phyloP scores from a whole-genome alignment of 2,888 invertebrate species.

The Andrena bucephala region DNA sequence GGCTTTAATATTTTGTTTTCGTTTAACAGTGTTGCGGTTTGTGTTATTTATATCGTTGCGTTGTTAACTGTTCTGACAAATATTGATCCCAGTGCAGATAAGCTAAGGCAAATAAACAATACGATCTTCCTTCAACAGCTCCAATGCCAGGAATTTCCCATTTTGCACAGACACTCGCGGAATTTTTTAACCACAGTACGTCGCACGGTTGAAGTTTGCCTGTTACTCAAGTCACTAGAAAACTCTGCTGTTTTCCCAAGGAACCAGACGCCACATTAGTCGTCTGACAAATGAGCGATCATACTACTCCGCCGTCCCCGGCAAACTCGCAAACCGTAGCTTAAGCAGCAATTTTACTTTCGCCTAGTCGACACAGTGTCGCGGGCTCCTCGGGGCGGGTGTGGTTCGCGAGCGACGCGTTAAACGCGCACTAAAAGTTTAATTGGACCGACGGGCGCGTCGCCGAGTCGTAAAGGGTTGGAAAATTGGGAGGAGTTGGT shows the following conservation, averaged over 20 bases:
- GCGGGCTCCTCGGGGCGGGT: background rate
- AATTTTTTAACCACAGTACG: too few relatives aligned
- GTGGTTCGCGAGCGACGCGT: conserved; percentile 8
- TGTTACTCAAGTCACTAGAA: too few relatives aligned
- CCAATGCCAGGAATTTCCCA: too few relatives aligned
- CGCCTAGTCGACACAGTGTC: background rate
- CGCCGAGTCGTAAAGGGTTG: conserved; percentile 55
- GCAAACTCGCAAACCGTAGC: too few relatives aligned
- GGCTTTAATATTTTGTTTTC: conserved; percentile 21
- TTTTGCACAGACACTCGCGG: too few relatives aligned
- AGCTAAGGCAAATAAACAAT: too few relatives aligned
- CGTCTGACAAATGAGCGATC: too few relatives aligned
- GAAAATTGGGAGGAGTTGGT: conserved; percentile 65
- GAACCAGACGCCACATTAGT: too few relatives aligned
- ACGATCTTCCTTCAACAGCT: too few relatives aligned
- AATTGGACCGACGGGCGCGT: conserved; percentile 54
- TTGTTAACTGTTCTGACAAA: conserved; percentile 7
- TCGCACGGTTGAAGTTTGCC: too few relatives aligned
- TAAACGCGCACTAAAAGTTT: conserved; percentile 49
- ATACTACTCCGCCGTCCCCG: background rate
- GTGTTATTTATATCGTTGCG: conserved; percentile 1
- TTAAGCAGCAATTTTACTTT: background rate
- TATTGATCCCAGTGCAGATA: background rate
- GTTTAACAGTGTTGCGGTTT: conserved; percentile 17
- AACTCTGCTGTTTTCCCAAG: too few relatives aligned